phyloP scores from a whole-genome alignment of 2,113 vertebrate species.

The Ahaetulla prasina region DNA sequence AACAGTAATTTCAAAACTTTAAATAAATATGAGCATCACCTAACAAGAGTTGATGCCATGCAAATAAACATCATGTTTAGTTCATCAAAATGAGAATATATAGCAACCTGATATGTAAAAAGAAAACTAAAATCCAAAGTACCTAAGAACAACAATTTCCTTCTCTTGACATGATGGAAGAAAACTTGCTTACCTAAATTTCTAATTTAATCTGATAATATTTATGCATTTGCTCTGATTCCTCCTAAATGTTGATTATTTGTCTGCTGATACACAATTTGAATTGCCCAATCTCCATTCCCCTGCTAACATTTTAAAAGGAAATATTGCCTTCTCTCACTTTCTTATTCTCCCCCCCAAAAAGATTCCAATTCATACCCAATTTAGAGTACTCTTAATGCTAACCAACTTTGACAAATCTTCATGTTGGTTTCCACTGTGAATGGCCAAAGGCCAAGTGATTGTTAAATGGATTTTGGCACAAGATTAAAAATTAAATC shows the following conservation, averaged over 20 bases:
- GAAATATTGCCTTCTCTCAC: conserved; percentile 8
- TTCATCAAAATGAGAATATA: not conserved
- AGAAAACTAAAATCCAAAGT: not conserved
- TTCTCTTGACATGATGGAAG: not conserved
- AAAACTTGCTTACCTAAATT: not conserved
- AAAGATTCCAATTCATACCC: conserved; percentile 15
- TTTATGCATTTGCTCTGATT: conserved; percentile 3
- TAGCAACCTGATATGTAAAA: not conserved
- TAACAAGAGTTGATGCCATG: not conserved
- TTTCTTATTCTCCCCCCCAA: conserved; percentile 9
- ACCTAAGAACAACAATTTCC: not conserved
- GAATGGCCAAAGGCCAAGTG: conserved; percentile 38
- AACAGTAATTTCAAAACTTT: not conserved
- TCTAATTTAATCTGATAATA: not conserved
- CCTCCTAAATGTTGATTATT: not conserved
- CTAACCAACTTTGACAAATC: conserved; percentile 39
- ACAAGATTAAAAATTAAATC: conserved; percentile 49
- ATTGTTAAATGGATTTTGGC: conserved; percentile 53
- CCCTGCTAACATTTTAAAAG: conserved; percentile 9
- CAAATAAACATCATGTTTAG: not conserved
- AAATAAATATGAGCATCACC: not conserved
- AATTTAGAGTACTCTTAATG: conserved; percentile 32
- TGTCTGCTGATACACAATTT: conserved; percentile 4
- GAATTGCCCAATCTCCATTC: not conserved
- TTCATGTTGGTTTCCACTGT: conserved; percentile 39